Conservation (phyloP, 2,888 invertebrate species). For the Leptinotarsa peninsularis region DNA sequence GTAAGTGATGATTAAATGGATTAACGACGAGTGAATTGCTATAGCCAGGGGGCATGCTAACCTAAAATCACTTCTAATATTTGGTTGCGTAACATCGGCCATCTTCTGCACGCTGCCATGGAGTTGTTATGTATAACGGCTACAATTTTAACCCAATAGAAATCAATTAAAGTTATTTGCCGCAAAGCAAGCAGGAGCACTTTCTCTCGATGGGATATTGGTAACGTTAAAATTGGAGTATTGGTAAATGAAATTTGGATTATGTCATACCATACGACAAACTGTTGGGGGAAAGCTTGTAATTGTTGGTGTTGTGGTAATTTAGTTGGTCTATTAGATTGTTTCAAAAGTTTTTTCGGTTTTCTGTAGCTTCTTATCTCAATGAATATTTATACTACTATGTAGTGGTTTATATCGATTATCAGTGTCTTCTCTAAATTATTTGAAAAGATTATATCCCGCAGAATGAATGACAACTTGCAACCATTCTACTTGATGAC, state of each 20-base stretch:
- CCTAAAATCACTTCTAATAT: background rate
- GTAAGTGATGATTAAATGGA: too few relatives aligned
- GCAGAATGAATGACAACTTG: too few relatives aligned
- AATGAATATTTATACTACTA: too few relatives aligned
- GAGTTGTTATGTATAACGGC: slow-evolving; percentile 13
- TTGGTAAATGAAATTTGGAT: slow-evolving; percentile 17
- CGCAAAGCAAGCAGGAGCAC: slow-evolving; percentile 6
- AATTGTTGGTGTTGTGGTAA: background rate
- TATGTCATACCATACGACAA: slow-evolving; percentile 21
- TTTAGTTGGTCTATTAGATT: background rate
- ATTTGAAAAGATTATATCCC: too few relatives aligned
- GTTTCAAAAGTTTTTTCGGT: too few relatives aligned
- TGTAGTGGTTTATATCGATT: too few relatives aligned
- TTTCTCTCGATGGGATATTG: slow-evolving; percentile 25
- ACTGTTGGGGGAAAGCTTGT: background rate
- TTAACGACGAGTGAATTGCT: too few relatives aligned
- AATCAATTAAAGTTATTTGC: slow-evolving; percentile 23
- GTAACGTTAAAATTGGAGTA: slow-evolving; percentile 25
- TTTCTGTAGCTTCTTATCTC: too few relatives aligned
- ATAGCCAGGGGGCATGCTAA: background rate
- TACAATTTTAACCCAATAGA: slow-evolving; percentile 11
- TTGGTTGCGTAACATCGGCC: background rate
- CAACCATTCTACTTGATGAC: too few relatives aligned
- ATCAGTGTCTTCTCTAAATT: too few relatives aligned
- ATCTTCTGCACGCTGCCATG: background rate